Evolutionary conservation across 1,140 invertebrate genomes (phyloP).

Genomic region (Catajapyx aquilonaris): DNA sequence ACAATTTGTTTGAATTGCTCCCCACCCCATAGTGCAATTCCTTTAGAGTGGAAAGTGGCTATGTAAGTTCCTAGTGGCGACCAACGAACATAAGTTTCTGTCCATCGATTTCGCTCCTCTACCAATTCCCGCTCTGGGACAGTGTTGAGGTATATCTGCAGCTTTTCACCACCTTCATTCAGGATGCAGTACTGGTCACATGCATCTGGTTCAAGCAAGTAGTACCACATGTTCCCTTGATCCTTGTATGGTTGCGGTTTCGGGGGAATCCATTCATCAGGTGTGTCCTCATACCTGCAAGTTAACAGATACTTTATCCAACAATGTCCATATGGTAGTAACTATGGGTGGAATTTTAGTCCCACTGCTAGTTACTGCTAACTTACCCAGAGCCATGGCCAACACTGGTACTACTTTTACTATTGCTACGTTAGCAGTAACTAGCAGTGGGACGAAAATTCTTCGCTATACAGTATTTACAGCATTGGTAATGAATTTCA

Average conservation of each 20-base stretch:
- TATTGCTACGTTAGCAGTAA: constrained; percentile 1
- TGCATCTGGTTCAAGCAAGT: constrained; percentile 76
- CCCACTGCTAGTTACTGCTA: too few relatives aligned
- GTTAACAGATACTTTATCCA: constrained; percentile 5
- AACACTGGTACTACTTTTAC: neutral
- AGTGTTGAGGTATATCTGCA: constrained; percentile 77
- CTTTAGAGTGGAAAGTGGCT: constrained; percentile 83
- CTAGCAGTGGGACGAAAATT: constrained; percentile 2
- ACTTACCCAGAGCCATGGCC: neutral
- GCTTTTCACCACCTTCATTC: constrained; percentile 52
- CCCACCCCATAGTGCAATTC: constrained; percentile 93
- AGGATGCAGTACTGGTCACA: constrained; percentile 88
- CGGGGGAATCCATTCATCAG: constrained; percentile 81
- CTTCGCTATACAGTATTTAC: neutral
- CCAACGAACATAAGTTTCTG: constrained; percentile 89
- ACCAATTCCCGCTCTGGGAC: constrained; percentile 63
- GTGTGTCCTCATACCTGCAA: constrained; percentile 64
- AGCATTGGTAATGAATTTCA: constrained; percentile 1
- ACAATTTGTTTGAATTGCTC: constrained; percentile 78
- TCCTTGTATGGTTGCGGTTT: constrained; percentile 65
- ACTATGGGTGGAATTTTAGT: neutral
- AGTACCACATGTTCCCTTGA: constrained; percentile 75
- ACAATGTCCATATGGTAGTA: neutral
- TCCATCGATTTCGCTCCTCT: constrained; percentile 81
- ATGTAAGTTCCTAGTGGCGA: constrained; percentile 91